Conservation (phyloP, 2,888 invertebrate species). For the Lymantria monacha region DNA sequence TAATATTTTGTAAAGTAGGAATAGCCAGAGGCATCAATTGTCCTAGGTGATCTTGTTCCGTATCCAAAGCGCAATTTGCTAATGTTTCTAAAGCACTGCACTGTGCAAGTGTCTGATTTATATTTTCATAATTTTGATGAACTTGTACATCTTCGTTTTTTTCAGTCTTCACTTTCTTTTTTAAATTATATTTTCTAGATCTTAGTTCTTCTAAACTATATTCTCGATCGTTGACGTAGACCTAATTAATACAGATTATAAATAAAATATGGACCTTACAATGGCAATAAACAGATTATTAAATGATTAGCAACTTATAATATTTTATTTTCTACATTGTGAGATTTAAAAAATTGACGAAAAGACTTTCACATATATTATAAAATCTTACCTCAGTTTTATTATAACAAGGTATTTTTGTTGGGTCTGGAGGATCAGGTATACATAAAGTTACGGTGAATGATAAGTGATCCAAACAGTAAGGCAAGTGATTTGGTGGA, state of each 20-base stretch:
- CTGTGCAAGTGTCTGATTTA: slow-evolving; percentile 70
- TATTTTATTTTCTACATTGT: too few relatives aligned
- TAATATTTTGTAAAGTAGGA: slow-evolving; percentile 72
- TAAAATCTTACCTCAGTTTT: slow-evolving; percentile 78
- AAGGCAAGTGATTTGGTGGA: slow-evolving; percentile 68
- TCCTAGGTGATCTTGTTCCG: slow-evolving; percentile 72
- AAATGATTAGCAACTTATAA: background rate
- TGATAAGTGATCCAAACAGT: slow-evolving; percentile 78
- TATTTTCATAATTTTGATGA: slow-evolving; percentile 55
- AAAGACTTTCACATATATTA: too few relatives aligned
- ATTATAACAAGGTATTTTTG: slow-evolving; percentile 85
- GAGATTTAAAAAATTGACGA: too few relatives aligned
- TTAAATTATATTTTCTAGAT: slow-evolving; percentile 80
- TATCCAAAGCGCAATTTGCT: slow-evolving; percentile 74
- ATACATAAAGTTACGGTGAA: slow-evolving; percentile 81
- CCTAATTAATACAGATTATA: slow-evolving; percentile 43
- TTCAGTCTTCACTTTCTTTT: slow-evolving; percentile 57
- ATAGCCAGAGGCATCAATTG: slow-evolving; percentile 72
- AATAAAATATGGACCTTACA: background rate
- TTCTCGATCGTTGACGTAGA: slow-evolving; percentile 83
- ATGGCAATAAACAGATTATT: background rate
- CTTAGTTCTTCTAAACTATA: slow-evolving; percentile 90
- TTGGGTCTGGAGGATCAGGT: slow-evolving; percentile 84
- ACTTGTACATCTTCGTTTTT: slow-evolving; percentile 43
- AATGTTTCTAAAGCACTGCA: slow-evolving; percentile 76